These are phyloP conservation scores for Drosophila histrio DNA, from an alignment of 2,888 invertebrate genomes.

Conservation along the genomic window DNA sequence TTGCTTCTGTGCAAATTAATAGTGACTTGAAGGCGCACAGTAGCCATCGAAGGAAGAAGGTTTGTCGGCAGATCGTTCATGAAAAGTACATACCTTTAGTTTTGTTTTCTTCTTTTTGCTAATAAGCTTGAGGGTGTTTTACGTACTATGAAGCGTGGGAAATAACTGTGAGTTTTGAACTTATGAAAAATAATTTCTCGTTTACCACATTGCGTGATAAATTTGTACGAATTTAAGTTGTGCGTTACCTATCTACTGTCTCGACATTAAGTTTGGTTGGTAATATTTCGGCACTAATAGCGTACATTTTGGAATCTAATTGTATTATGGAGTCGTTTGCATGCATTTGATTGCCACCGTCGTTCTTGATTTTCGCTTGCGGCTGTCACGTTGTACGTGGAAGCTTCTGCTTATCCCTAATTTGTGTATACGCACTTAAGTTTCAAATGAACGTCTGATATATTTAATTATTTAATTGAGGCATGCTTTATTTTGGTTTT, in stretches of 20 bases:
- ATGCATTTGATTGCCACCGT: constrained; percentile 60
- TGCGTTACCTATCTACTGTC: constrained; percentile 31
- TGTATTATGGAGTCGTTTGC: constrained; percentile 53
- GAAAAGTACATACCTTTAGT: constrained; percentile 26
- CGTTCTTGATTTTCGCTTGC: constrained; percentile 36
- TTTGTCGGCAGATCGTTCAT: constrained; percentile 10
- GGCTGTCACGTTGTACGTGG: constrained; percentile 67
- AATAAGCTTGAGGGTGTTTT: constrained; percentile 56
- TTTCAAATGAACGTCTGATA: constrained; percentile 35
- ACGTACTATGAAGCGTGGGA: constrained; percentile 62
- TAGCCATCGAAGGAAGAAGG: constrained; percentile 21
- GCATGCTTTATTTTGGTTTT: constrained; percentile 3
- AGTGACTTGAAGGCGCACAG: constrained; percentile 44
- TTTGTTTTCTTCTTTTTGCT: constrained; percentile 13
- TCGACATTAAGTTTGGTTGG: constrained; percentile 21
- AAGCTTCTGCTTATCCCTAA: constrained; percentile 35
- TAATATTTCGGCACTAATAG: constrained; percentile 63
- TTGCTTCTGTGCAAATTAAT: constrained; percentile 59
- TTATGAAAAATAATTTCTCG: background rate
- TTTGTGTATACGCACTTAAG: constrained; percentile 22
- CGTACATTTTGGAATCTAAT: constrained; percentile 54
- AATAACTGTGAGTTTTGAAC: constrained; percentile 27
- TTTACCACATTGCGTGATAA: constrained; percentile 52
- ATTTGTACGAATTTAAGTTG: constrained; percentile 22
- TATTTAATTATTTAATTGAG: constrained; percentile 55